Evolutionary conservation across 2,888 invertebrate species (phyloP).

Genomic region (Escarpia spicata): DNA sequence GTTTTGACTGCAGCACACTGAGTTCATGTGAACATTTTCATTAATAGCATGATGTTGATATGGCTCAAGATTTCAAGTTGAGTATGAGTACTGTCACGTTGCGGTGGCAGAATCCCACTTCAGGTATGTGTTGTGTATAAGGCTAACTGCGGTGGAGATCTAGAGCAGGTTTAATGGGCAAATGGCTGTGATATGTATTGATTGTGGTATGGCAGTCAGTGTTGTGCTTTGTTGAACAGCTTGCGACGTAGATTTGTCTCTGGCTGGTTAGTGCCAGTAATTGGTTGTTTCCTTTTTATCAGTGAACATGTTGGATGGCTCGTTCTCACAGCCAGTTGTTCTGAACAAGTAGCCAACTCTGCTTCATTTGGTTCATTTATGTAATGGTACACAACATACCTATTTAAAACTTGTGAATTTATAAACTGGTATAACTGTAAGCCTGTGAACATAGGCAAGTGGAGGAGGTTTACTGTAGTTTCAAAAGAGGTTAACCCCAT

Average conservation of each 20-base stretch:
- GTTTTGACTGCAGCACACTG: constrained; percentile 16
- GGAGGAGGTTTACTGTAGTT: not conserved
- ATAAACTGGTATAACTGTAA: too few species aligned
- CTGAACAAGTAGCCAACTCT: not conserved
- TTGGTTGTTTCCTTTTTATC: constrained; percentile 9
- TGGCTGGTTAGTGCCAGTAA: not conserved
- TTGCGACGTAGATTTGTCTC: not conserved
- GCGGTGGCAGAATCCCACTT: not conserved
- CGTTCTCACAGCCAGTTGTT: not conserved
- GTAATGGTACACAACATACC: not conserved
- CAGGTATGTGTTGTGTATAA: not conserved
- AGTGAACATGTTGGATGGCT: not conserved
- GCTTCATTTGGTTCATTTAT: not conserved
- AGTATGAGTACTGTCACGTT: not conserved
- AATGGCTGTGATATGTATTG: not conserved
- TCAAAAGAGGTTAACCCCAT: not conserved
- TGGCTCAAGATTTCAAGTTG: constrained; percentile 1
- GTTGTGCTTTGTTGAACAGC: not conserved
- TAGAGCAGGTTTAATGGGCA: not conserved
- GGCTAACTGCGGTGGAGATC: not conserved
- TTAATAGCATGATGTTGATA: not conserved
- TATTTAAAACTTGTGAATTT: not conserved
- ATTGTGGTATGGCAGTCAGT: not conserved
- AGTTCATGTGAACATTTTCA: constrained; percentile 8
- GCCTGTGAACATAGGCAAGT: not conserved